phyloP scores from a whole-genome alignment of 2,888 invertebrate species.

The Rhopalosiphum nymphaeae region DNA sequence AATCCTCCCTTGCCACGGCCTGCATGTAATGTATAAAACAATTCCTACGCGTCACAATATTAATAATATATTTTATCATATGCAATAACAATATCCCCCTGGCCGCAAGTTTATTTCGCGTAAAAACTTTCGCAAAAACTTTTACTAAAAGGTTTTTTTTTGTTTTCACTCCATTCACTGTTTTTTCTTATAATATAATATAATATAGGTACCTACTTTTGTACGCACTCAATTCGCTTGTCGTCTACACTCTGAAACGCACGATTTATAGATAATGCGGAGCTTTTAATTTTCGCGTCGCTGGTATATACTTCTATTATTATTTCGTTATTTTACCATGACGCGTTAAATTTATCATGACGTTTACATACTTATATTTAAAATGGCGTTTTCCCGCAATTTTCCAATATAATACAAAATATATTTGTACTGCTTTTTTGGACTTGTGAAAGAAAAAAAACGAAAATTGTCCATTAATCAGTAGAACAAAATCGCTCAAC shows the following conservation, averaged over 20 bases:
- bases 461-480: background rate
- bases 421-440: background rate
- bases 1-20: background rate
- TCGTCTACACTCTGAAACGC: background rate
- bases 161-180: background rate
- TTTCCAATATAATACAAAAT: background rate
- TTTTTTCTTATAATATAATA: background rate
- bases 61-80: background rate
- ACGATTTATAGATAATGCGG: background rate
- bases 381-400: background rate
- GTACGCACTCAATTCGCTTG: background rate
- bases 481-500: background rate
- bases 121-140: conserved; percentile 18
- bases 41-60: background rate
- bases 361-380: background rate
- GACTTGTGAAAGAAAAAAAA: background rate
- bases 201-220: background rate
- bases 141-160: background rate
- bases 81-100: background rate
- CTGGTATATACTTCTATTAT: background rate
- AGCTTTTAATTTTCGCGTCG: background rate
- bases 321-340: background rate
- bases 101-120: background rate
- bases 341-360: background rate
- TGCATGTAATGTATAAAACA: background rate